Conservation (phyloP, 1,140 invertebrate genomes). For the Diabrotica virgifera region DNA sequence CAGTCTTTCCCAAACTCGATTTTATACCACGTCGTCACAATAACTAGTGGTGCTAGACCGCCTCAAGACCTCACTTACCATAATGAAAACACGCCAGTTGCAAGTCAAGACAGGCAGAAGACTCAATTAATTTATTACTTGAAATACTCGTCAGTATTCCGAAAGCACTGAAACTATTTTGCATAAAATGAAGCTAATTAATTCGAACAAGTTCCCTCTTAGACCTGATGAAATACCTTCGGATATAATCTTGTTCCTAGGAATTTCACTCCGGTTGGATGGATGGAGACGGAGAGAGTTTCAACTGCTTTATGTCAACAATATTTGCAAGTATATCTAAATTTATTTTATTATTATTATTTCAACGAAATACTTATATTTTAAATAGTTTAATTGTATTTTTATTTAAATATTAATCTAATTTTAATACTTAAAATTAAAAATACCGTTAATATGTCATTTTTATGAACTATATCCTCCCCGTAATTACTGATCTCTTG, state of each 20-base stretch:
- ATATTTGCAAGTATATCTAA: no score
- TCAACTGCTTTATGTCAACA: no score
- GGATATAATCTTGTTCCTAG: conserved; percentile 9
- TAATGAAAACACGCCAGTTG: conserved; percentile 20
- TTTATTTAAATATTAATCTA: no score
- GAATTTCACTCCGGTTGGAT: neutral
- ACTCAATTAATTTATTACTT: conserved; percentile 27
- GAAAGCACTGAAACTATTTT: conserved; percentile 26
- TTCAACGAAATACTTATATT: no score
- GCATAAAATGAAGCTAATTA: conserved; percentile 28
- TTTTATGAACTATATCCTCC: no score
- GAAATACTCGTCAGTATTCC: conserved; percentile 27
- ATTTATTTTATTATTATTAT: no score
- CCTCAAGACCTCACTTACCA: conserved; percentile 12
- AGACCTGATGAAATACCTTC: conserved; percentile 10
- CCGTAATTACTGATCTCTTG: no score
- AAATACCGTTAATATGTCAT: no score
- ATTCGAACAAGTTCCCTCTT: conserved; percentile 19
- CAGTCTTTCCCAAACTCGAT: no score
- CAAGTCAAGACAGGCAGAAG: conserved; percentile 18
- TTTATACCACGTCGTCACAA: no score
- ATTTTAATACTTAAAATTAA: no score
- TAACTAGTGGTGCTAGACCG: neutral
- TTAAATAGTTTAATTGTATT: no score
- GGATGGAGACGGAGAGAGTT: neutral